Evolutionary conservation across 2,797 vertebrate species (phyloP), one percentile per base, ranked within the genome.

Genomic region (Lophotriccus pileatus): DNA sequence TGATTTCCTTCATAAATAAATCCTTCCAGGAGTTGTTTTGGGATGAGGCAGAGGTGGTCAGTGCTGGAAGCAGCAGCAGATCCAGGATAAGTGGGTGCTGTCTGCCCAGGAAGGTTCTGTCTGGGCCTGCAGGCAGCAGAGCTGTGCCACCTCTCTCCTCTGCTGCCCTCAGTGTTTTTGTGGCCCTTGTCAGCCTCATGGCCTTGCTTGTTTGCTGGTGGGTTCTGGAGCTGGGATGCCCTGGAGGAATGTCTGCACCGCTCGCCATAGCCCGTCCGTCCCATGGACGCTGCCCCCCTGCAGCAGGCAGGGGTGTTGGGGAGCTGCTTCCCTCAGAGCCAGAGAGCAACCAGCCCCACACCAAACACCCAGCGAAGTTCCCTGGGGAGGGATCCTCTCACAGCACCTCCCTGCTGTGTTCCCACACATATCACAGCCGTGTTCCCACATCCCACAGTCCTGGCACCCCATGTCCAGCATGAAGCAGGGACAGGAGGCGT

Each of bases 301-400:
- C 0, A 0, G 58, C 44, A 37, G n/a, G 28, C 20, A 30, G 30
- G 59, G 17, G 20, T 25, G n/a, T 0, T 44, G 60, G 43, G 67
- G 50, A 72, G 37, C 3, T 37, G 5, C 47, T 55, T 64, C 49
- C 46, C 50, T 32, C 53, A 8, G 32, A 80, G 43, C 47, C 9
- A 3, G 36, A 28, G 63, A 55, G 16, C 56, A 78, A 0, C 41
- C 41, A 20, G 34, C 9, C 46, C 44, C 44, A 77, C 56, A 21
- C 8, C 52, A 70, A 67, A 52, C 39, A 32, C 41, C 49, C 70
- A 39, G 19, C 74, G 64, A 14, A 68, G 44, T 44, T 63, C 66
- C 27, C 55, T 37, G 67, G 59, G 46, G 25, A 39, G 28, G 47
- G 43, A 0, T 24, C 44, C 56, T 55, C 34, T 64, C 72, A 28